phyloP scores from a whole-genome alignment of 2,888 invertebrate genomes.

The Abscondita cerata region DNA sequence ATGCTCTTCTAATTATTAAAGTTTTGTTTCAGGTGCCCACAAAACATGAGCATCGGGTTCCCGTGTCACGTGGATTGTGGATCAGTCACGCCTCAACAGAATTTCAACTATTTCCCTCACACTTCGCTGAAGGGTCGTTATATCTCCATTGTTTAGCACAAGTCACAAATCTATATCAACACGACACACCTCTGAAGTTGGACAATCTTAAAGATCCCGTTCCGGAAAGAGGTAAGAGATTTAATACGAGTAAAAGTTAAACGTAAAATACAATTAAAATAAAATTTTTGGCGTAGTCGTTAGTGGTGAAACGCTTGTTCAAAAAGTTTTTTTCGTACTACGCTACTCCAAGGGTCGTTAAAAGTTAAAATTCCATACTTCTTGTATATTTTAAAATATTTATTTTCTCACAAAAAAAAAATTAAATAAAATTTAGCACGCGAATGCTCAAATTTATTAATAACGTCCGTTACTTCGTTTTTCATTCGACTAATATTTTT shows the following conservation, averaged over 20 bases:
- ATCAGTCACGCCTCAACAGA: constrained; percentile 65
- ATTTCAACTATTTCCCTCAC: constrained; percentile 64
- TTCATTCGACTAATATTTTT: too few relatives aligned
- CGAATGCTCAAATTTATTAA: background rate
- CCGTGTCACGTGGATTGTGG: constrained; percentile 60
- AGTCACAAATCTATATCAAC: constrained; percentile 73
- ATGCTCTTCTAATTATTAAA: constrained; percentile 1
- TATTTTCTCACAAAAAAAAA: background rate
- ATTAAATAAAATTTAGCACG: background rate
- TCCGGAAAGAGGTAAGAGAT: constrained; percentile 75
- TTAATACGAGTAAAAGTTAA: background rate
- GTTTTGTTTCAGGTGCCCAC: constrained; percentile 18
- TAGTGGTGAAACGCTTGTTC: background rate
- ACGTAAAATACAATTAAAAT: background rate
- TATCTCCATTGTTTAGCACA: constrained; percentile 75
- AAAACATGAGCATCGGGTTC: constrained; percentile 15
- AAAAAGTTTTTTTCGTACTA: background rate
- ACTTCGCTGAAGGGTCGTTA: constrained; percentile 70
- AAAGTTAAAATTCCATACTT: background rate
- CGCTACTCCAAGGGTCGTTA: background rate
- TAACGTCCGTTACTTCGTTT: background rate
- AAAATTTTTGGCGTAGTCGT: background rate
- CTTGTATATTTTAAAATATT: background rate
- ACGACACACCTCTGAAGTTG: constrained; percentile 72
- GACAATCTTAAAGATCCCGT: constrained; percentile 77